Percentiles rank a stretch among this genome's conserved stretches.
These are phyloP conservation scores for Papilio polytes DNA, from an alignment of 1,140 invertebrate species.

Conservation along the genomic window DNA sequence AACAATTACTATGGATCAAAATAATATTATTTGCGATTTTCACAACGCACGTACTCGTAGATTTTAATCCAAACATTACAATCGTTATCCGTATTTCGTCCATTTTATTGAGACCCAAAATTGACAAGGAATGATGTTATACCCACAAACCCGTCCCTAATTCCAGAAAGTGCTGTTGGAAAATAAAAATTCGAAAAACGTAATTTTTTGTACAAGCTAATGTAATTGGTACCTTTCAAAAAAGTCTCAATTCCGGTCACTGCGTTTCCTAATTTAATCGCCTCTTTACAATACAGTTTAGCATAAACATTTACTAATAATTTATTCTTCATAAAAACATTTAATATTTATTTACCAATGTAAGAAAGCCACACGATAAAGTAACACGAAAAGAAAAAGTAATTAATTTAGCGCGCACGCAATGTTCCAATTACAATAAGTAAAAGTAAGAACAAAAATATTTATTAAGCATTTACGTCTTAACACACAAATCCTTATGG, in stretches of 20 bases:
- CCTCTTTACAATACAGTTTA: not conserved
- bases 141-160: not conserved
- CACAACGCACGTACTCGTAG: not conserved
- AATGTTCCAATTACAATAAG: conserved; percentile 11
- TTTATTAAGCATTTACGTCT: not conserved
- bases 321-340: not conserved
- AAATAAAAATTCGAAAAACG: not conserved
- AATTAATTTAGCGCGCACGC: not conserved
- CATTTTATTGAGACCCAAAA: not conserved
- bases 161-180: conserved; percentile 3
- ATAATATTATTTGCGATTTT: no score
- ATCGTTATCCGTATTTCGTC: not conserved
- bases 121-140: not conserved
- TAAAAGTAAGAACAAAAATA: not conserved
- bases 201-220: conserved; percentile 7
- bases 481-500: not conserved
- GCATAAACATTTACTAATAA: not conserved
- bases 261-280: not conserved
- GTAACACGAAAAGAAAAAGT: not conserved
- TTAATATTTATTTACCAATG: not conserved
- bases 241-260: not conserved
- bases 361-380: not conserved
- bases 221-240: not conserved
- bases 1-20: no score
- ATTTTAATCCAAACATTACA: not conserved